Evolutionary conservation across 30 jellyfish, hydroid and myxozoan genomes (phyloP).

Genomic region (Aurelia aurita): DNA sequence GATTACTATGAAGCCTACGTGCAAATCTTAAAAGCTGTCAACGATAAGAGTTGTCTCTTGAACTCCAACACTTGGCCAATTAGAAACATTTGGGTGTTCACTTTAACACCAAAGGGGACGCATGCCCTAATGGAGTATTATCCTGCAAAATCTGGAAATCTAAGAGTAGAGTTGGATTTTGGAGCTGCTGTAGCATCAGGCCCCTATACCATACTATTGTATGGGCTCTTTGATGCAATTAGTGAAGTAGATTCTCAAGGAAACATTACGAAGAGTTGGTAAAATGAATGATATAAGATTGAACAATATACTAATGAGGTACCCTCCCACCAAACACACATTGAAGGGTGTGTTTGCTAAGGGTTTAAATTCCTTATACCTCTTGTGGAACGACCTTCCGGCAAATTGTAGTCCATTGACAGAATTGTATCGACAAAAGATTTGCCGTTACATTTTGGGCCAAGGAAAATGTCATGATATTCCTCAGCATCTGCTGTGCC

Average conservation of each 20-base stretch:
- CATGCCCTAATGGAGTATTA: background rate
- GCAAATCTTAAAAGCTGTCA: background rate
- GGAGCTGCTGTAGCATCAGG: background rate
- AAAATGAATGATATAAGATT: slow-evolving; percentile 1
- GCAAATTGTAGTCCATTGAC: no score
- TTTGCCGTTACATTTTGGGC: no score
- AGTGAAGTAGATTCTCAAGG: background rate
- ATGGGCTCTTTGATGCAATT: background rate
- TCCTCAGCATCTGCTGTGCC: no score
- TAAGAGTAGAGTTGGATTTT: background rate
- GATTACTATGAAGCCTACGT: background rate
- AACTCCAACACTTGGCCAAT: background rate
- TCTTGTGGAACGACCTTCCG: no score
- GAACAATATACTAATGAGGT: background rate
- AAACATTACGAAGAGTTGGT: background rate
- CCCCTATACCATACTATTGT: background rate
- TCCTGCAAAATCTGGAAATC: background rate
- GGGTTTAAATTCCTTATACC: no score
- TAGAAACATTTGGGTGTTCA: background rate
- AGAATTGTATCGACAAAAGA: no score
- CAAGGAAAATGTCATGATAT: no score
- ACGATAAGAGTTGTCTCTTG: background rate
- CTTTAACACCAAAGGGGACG: background rate
- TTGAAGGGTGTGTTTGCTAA: no score
- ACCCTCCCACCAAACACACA: no score